Evolutionary conservation across 2,888 invertebrate species (phyloP).

Genomic region (Chirona hameri): DNA sequence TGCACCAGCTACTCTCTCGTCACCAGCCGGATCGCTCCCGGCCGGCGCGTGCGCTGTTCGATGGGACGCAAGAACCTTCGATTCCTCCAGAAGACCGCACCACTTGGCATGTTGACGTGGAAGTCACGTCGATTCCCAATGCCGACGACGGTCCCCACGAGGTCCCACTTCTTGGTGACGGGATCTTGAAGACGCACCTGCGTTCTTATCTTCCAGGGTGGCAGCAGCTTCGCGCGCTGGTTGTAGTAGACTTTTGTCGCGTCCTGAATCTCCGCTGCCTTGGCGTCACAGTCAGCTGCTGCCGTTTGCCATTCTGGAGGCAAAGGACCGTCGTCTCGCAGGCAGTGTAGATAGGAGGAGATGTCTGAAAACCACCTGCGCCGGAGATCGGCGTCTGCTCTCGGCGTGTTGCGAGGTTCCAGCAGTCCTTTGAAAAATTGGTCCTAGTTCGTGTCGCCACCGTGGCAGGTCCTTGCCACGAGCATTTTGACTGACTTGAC

Average conservation of each 20-base stretch:
- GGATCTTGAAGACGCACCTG: neutral
- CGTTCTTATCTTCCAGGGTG: neutral
- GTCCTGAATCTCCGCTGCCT: neutral
- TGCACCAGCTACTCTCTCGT: no score
- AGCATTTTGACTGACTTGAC: neutral
- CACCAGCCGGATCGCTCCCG: no score
- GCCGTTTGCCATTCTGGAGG: neutral
- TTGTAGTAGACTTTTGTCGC: neutral
- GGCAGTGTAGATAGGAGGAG: neutral
- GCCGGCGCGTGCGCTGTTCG: no score
- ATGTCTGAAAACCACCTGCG: neutral
- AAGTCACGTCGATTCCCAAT: neutral
- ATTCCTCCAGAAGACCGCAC: constrained; percentile 7
- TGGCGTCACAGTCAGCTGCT: neutral
- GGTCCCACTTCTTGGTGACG: neutral
- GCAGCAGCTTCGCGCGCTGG: neutral
- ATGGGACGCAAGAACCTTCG: neutral
- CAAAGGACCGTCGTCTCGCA: neutral
- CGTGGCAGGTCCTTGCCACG: neutral
- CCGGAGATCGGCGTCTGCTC: neutral
- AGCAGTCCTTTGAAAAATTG: neutral
- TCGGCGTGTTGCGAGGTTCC: neutral
- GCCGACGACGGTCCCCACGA: neutral
- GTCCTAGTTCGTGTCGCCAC: neutral
- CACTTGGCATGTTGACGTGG: neutral